Percentiles rank a stretch among this genome's conserved stretches.
Conservation (phyloP, 2,113 vertebrate species). For the Chionis minor region DNA sequence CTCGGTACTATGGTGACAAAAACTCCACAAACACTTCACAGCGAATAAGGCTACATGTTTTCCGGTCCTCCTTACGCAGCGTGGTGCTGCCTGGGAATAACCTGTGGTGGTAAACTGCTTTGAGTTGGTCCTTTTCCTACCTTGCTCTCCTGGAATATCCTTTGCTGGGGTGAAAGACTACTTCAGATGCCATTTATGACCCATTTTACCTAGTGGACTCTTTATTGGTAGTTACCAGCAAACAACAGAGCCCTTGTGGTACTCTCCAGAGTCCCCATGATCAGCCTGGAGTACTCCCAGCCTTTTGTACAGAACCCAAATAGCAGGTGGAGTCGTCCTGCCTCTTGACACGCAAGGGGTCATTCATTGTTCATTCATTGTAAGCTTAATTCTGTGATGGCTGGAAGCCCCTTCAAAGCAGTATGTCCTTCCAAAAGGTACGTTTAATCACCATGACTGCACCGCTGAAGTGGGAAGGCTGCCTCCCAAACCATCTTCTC, state of each 20-base stretch:
- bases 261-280: background rate
- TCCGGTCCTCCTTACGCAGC: background rate
- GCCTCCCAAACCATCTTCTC: background rate
- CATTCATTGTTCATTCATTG: background rate
- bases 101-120: background rate
- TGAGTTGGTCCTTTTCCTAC: background rate
- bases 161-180: background rate
- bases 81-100: background rate
- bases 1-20: background rate
- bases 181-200: background rate
- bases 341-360: background rate
- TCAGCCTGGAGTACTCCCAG: background rate
- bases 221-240: background rate
- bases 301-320: background rate
- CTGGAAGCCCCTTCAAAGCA: background rate
- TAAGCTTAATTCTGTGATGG: background rate
- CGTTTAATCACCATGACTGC: background rate
- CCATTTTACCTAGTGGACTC: background rate
- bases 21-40: slow-evolving; percentile 28
- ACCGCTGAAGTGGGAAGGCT: background rate
- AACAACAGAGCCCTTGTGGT: background rate
- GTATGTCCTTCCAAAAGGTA: background rate
- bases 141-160: background rate
- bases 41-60: background rate
- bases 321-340: background rate